phyloP scores from a whole-genome alignment of 2,797 vertebrate species.

The Falco berigora region DNA sequence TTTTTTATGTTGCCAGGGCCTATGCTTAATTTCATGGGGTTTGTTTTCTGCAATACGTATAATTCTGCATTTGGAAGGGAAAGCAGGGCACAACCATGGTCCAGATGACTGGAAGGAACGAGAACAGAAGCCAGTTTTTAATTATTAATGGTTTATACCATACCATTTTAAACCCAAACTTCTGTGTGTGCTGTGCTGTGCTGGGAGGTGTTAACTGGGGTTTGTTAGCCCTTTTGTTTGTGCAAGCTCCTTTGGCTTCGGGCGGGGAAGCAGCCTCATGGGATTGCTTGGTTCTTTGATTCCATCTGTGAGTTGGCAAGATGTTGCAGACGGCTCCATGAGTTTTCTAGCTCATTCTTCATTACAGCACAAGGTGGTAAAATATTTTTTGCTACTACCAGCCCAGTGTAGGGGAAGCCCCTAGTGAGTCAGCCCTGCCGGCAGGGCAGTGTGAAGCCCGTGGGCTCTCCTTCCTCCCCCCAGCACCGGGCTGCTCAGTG shows the following conservation, averaged over 20 bases:
- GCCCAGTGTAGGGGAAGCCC: neutral
- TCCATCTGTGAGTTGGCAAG: neutral
- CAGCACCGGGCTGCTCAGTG: rapidly evolving
- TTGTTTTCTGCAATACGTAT: too few species aligned
- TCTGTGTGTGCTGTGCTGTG: neutral
- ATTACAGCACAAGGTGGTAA: neutral
- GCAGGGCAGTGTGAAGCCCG: too few species aligned
- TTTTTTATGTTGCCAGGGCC: neutral
- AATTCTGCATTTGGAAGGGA: neutral
- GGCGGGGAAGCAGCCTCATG: neutral
- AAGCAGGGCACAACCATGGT: neutral
- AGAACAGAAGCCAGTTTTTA: neutral
- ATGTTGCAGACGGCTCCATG: neutral
- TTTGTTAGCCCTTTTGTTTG: neutral
- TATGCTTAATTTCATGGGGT: rapidly evolving
- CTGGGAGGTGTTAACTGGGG: neutral
- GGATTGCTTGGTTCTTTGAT: neutral
- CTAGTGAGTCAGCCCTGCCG: neutral
- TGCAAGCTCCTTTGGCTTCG: neutral
- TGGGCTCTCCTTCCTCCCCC: too few species aligned
- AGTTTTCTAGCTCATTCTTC: neutral
- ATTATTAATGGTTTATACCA: neutral
- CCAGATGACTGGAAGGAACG: neutral
- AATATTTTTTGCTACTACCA: too few species aligned
- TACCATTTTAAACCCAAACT: neutral